Evolutionary conservation across 1,140 invertebrate genomes (phyloP), one percentile per base, ranked within the genome.

Genomic region (Chelonus insularis): DNA sequence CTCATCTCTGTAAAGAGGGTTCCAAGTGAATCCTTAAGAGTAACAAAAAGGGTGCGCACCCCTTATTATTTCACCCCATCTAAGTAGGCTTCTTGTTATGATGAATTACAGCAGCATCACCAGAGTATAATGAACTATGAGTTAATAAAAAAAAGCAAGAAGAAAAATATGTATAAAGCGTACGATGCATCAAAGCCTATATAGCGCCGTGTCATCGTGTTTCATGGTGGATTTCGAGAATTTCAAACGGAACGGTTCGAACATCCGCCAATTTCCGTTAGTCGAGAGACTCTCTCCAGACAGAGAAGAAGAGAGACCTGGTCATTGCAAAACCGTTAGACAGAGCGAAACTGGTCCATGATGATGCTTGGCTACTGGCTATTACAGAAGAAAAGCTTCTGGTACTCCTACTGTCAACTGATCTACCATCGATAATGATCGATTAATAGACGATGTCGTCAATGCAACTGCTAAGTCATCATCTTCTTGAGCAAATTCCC

Each of bases 51-150:
- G 52, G 36, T 23, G 14, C 16, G 25, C 36, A 50, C 14, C 52
- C 52, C 18, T 41, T 9, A 8, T 20, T 16, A 1, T 41, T 12
- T 37, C 36, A 25, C 51, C 7, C 37, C 12, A 29, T 55, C 37
- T 36, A 23, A 11, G 12, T 39, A 55, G 5, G 18, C 52, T 56
- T 39, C 20, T 41, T 39, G 3, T 7, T 45, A 23, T 57, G 11
- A 57, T 57, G 39, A 45, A 29, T 57, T 57, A 43, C 41, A 43
- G 21, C 37, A n/a, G 39, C 7, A 39, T 36, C 41, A 43, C 11
- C 37, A n/a, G 39, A 14, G 55, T 36, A 29, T 57, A 57, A 57
- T 57, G 55, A 57, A 57, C 39, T 37, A 39, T 3, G 11, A 3
- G 41, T 18, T 12, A 14, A 45, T 16, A 18, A 45, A 45, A 45